Percentiles rank a stretch among this genome's conserved stretches.
These are phyloP conservation scores for Masnerella sp. DNA, from an alignment of 2,888 invertebrate species.

Conservation along the genomic window DNA sequence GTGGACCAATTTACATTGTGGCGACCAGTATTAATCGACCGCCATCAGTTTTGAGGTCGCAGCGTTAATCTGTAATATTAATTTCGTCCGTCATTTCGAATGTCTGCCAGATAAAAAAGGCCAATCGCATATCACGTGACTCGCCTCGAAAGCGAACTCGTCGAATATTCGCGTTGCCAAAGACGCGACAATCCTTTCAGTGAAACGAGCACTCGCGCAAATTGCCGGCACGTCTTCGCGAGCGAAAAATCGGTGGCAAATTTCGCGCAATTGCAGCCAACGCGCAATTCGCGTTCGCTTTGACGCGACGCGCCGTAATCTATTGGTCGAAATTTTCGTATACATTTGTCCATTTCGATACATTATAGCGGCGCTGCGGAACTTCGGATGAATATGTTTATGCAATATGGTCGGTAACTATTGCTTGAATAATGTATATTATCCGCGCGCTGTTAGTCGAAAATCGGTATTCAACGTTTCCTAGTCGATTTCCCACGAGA, in stretches of 20 bases:
- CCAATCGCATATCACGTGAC: no score
- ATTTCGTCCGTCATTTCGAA: neutral
- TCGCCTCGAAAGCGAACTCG: no score
- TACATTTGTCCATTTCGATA: constrained; percentile 46
- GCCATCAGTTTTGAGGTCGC: neutral
- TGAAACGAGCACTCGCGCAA: constrained; percentile 43
- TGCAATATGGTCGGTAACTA: constrained; percentile 52
- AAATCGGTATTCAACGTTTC: constrained; percentile 56
- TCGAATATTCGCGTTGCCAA: constrained; percentile 1
- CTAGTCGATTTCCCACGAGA: constrained; percentile 55
- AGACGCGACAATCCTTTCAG: constrained; percentile 29
- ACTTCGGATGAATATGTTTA: constrained; percentile 56
- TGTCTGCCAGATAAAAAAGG: neutral
- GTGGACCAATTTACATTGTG: neutral
- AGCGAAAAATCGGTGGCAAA: constrained; percentile 11
- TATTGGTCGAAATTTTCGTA: constrained; percentile 45
- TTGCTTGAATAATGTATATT: constrained; percentile 59
- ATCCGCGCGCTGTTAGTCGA: constrained; percentile 39
- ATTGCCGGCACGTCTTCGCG: constrained; percentile 16
- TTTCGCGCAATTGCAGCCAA: constrained; percentile 23
- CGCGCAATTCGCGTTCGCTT: constrained; percentile 38
- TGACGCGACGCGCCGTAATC: constrained; percentile 39
- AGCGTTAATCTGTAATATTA: neutral
- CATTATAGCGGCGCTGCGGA: constrained; percentile 29
- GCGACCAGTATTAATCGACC: neutral